These are phyloP conservation scores for Mechanitis mazaeus DNA, from an alignment of 2,888 invertebrate genomes.

Conservation along the genomic window DNA sequence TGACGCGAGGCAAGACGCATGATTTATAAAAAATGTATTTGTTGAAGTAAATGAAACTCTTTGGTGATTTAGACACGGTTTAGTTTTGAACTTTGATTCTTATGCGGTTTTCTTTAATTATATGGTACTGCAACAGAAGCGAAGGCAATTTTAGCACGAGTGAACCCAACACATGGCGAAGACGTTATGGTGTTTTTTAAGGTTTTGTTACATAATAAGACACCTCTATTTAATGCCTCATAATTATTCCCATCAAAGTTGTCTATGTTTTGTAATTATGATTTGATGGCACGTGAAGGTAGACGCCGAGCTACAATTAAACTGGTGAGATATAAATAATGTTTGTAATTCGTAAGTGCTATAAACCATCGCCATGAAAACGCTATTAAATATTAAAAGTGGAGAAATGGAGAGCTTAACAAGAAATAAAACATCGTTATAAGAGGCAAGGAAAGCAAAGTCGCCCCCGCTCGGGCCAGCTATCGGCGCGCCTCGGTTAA, in stretches of 20 bases:
- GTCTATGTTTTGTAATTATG: neutral
- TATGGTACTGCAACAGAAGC: slow-evolving; percentile 43
- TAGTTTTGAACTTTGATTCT: slow-evolving; percentile 53
- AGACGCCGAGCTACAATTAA: slow-evolving; percentile 52
- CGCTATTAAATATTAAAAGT: slow-evolving; percentile 77
- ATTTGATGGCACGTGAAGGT: neutral
- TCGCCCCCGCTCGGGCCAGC: slow-evolving; percentile 69
- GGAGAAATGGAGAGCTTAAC: slow-evolving; percentile 77
- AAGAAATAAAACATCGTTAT: slow-evolving; percentile 77
- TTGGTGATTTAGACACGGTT: slow-evolving; percentile 65
- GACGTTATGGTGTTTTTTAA: slow-evolving; percentile 6
- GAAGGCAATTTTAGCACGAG: slow-evolving; percentile 43
- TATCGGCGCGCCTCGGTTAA: slow-evolving; percentile 75
- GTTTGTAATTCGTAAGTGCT: slow-evolving; percentile 69
- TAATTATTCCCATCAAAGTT: neutral
- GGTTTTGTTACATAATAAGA: neutral
- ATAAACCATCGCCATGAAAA: slow-evolving; percentile 75
- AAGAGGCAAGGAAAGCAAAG: slow-evolving; percentile 64
- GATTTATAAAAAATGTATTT: slow-evolving; percentile 58
- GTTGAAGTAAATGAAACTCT: slow-evolving; percentile 61
- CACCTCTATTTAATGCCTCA: neutral
- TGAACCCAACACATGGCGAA: slow-evolving; percentile 57
- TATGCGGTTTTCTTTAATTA: slow-evolving; percentile 49
- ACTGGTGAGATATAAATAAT: slow-evolving; percentile 61
- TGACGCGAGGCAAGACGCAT: slow-evolving; percentile 61